Percentiles rank a stretch among this genome's conserved stretches.
Conservation (phyloP, 2,113 vertebrate species). For the Osmerus mordax region DNA sequence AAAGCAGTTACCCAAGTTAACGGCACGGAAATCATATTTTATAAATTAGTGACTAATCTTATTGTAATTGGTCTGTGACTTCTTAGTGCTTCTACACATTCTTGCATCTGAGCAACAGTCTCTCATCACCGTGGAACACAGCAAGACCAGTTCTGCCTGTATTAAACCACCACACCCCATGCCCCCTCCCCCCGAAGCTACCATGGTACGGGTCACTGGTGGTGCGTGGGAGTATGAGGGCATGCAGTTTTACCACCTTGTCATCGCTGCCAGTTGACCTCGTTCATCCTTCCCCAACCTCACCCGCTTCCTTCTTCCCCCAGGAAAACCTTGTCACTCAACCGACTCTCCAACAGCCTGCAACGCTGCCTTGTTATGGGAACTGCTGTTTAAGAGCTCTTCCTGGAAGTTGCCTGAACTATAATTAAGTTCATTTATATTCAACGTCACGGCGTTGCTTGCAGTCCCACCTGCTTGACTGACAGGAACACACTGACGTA, state of each 20-base stretch:
- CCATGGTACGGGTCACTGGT: background rate
- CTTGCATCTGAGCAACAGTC: conserved; percentile 37
- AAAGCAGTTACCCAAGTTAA: no score
- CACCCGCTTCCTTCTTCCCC: conserved; percentile 6
- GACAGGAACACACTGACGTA: conserved; percentile 37
- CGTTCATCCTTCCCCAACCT: background rate
- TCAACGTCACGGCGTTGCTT: conserved; percentile 28
- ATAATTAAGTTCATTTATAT: no score
- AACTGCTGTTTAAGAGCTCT: no score
- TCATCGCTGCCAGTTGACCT: background rate
- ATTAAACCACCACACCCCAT: background rate
- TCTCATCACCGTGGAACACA: conserved; percentile 1
- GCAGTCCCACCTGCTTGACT: conserved; percentile 27
- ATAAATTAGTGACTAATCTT: conserved; percentile 55
- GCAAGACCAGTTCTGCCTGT: conserved; percentile 2
- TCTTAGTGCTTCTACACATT: conserved; percentile 42
- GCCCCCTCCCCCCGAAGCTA: background rate
- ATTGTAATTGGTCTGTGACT: conserved; percentile 48
- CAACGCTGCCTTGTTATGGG: no score
- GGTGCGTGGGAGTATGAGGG: background rate
- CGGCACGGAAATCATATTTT: no score
- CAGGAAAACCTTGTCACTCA: background rate
- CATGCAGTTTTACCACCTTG: background rate
- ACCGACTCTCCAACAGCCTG: conserved; percentile 5
- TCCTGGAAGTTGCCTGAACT: background rate